Conservation (phyloP, 2,797 vertebrate genomes). For the Gymnodraco acuticeps region DNA sequence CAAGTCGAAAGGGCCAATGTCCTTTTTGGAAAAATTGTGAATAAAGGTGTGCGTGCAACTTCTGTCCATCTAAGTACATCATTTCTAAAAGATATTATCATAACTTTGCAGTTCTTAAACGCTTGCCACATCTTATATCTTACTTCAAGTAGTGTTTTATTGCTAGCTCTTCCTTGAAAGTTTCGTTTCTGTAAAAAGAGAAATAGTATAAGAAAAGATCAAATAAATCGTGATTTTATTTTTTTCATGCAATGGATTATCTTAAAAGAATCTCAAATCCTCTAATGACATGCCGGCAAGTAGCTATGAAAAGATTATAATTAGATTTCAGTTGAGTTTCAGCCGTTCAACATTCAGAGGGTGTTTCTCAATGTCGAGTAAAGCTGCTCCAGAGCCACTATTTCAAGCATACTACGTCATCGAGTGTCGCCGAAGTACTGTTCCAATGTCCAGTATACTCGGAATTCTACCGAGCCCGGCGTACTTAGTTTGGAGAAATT, state of each 20-base stretch:
- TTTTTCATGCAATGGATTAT: conserved; percentile 30
- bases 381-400: too few relatives aligned
- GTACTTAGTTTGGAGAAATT: too few relatives aligned
- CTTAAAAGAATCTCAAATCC: conserved; percentile 52
- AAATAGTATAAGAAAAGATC: conserved; percentile 16
- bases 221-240: conserved; percentile 24
- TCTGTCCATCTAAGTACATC: background rate
- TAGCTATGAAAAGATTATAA: conserved; percentile 23
- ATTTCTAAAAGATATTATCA: background rate
- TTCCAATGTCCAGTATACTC: too few relatives aligned
- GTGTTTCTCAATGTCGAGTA: too few relatives aligned
- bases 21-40: background rate
- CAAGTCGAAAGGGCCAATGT: too few relatives aligned
- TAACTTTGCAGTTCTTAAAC: conserved; percentile 1
- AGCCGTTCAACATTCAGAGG: conserved; percentile 54
- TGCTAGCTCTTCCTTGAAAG: background rate
- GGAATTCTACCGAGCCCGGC: too few relatives aligned
- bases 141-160: background rate
- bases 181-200: conserved; percentile 2
- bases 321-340: conserved; percentile 40
- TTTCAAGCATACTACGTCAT: too few relatives aligned
- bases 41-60: background rate
- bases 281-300: conserved; percentile 42
- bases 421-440: too few relatives aligned
- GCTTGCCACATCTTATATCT: background rate